Base-by-base conservation (phyloP, 1,140 invertebrate species). In the Thrips palmi region DNA sequence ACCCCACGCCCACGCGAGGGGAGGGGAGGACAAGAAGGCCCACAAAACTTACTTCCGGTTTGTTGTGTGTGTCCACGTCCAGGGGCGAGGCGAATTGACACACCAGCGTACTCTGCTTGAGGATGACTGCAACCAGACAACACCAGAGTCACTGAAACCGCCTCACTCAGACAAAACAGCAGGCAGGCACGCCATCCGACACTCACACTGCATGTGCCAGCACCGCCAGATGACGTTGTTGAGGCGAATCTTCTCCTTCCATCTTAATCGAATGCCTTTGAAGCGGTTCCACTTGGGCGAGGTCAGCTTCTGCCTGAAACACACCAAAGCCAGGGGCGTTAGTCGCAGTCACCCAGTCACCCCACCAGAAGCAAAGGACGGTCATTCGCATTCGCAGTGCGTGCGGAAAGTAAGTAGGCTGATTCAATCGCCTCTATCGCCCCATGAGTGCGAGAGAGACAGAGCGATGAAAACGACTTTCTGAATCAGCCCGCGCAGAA, bases 221-320 rank as follows among this genome's bases (percentile, higher is more conserved):
- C 93, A 97, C 56, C 94, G 73, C 94, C 94, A 99, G 52, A 99
- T 99, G 39, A 98, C 88, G 60, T 99, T 99, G 68, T 99, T 99
- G 39, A 99, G 64, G 47, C 94, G 74, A 49, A 99, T 97, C 65
- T 97, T 94, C 63, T 97, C 91, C 58, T 97, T 97, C 77, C 91
- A 91, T 49, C 85, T 71, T 37, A 99, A 62, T 50, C 91, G 79
- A 46, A 98, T 78, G 37, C 94, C 94, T 68, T 96, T 92, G 68
- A 98, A 99, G 51, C 87, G 74, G 64, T 98, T 98, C 94, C 94
- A 99, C 74, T 96, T 97, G 44, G 94, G 94, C 45, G 94, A 97
- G 37, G 92, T 96, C 54, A 97, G 62, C 64, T 93, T 94, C 68
- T 93, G 88, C 71, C 88, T 92, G 62, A 49, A 75, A 74, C 53